phyloP scores from a whole-genome alignment of 1,140 invertebrate species.

The Oryzaephilus surinamensis region DNA sequence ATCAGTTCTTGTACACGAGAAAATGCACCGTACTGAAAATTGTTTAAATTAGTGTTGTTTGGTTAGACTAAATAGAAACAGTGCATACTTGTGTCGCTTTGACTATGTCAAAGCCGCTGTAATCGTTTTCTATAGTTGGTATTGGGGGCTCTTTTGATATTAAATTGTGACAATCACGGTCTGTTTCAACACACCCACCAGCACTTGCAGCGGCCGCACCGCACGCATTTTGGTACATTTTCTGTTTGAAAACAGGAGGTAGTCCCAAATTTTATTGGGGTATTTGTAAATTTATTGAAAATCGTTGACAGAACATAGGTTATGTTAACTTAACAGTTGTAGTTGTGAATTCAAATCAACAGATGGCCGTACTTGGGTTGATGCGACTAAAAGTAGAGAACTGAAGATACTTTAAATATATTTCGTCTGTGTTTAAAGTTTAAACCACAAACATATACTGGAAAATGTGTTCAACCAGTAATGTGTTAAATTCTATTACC shows the following conservation, averaged over 20 bases:
- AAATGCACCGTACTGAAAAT: constrained; percentile 70
- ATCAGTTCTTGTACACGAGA: constrained; percentile 74
- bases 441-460: too few relatives aligned
- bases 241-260: constrained; percentile 8
- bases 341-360: too few relatives aligned
- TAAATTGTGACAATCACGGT: constrained; percentile 40
- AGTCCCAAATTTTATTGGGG: too few relatives aligned
- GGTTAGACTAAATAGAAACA: constrained; percentile 3
- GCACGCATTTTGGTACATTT: constrained; percentile 55
- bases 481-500: too few relatives aligned
- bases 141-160: constrained; percentile 44
- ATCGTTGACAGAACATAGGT: too few relatives aligned
- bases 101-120: constrained; percentile 82
- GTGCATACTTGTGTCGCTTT: constrained; percentile 74
- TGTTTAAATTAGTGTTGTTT: constrained; percentile 4
- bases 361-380: too few relatives aligned
- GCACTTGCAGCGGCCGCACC: constrained; percentile 46
- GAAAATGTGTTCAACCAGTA: too few relatives aligned
- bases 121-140: constrained; percentile 56
- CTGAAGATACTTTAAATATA: too few relatives aligned
- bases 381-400: too few relatives aligned
- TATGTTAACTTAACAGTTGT: too few relatives aligned
- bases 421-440: too few relatives aligned
- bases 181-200: constrained; percentile 40
- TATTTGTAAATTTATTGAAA: too few relatives aligned